Base-by-base conservation (phyloP, 2,888 invertebrate genomes). In the Oscheius myriophilus region DNA sequence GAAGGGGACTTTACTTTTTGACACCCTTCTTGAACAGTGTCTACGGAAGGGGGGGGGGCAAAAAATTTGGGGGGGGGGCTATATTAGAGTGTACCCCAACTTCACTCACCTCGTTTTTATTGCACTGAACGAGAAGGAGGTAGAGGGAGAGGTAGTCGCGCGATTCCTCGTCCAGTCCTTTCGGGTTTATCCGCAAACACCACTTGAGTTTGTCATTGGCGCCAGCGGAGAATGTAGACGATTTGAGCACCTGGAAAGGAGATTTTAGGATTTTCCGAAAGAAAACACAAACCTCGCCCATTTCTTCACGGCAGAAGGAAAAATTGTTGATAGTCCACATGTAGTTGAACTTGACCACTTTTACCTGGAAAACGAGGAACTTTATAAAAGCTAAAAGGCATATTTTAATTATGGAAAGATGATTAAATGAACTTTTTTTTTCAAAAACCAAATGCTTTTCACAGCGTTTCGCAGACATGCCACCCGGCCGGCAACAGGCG, bases 311-410 rank as follows among this genome's bases (percentile, higher is more conserved):
- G 90, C 98, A 98, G 90, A 98, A 99, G 91, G 96, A 96, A 90
- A 98, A 98, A 91, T 99, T 98, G 91, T 97, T 97, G 91, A 98
- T 98, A 88, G 98, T 98, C 98, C 98, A 98, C 95, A 98, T 97
- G 90, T 98, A 98, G 90, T 96, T 96, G 91, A 99, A 98, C 91
- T 98, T 98, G 86, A 97, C 95, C 89, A 98, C 97, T 92, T 97
- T 97, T 89, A 97, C 96, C 93, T 96, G 96, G 88, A 78, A 72
- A n/a, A n/a, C 23, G 23, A n/a, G 21, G 45, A 33, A 6, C 9
- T 33, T 6, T 33, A 6, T 33, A 33, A 9, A 33, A 33, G 9
- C 3, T 33, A 33, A n/a, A n/a, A n/a, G n/a, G n/a, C n/a, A n/a
- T n/a, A n/a, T n/a, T n/a, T n/a, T n/a, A n/a, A n/a, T n/a, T n/a